Base-by-base conservation (phyloP, 2,797 vertebrate species). In the Rhincodon typus region DNA sequence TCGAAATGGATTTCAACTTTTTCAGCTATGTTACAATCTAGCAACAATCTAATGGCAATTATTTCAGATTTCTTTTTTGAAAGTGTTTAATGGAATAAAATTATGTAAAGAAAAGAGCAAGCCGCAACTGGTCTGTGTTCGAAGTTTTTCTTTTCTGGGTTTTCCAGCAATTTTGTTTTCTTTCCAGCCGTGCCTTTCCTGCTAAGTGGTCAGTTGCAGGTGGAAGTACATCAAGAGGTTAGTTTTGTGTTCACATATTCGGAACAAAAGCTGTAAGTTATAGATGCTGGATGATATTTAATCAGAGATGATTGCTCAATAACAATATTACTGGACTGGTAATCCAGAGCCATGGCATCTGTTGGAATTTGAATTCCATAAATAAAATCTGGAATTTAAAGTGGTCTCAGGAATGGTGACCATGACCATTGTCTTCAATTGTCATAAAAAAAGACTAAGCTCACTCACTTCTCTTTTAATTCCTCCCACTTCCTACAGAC, bases 151-250 rank as follows among this genome's bases (percentile, higher is more conserved):
- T 21, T 69, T 2, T 69, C 38, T 34, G n/a, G 62, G 67, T 77
- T 96, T 17, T 74, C 38, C 38, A 93, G 46, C 15, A 94, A 72
- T 46, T 38, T 96, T 67, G 82, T 74, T 96, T 69, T 87, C 91
- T 42, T 72, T 96, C 12, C 97, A 99, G 99, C 97, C 98, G 99
- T 19, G 98, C 99, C 94, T 97, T 99, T 13, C 97, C 98, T 96
- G 98, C 99, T 82, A 99, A 99, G 97, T 99, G 98, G 98, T 98
- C 99, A 96, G 98, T 98, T 96, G 97, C 97, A 96, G 97, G 97
- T 50, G 94, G 94, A 53, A 30, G 70, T 96, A 96, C 98, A 97
- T 98, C 98, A 95, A 98, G 98, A 99, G 99, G 99, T 99, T 97
- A 97, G 97, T 95, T 53, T 77, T 53, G 3, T 72, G 2, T 77